phyloP scores from a whole-genome alignment of 2,888 invertebrate species.

The Rhamphomyia laevipes region DNA sequence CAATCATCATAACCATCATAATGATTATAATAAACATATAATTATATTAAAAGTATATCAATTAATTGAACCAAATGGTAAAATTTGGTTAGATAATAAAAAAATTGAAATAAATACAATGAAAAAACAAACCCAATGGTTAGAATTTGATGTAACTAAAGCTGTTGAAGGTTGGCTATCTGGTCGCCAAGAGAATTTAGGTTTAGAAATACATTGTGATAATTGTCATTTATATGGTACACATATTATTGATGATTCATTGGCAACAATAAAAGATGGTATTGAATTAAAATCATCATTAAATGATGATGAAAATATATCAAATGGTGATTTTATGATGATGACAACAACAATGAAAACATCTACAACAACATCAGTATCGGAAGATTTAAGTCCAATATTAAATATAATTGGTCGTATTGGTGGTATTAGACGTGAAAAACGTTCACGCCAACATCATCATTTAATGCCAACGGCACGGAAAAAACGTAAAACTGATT shows the following conservation, averaged over 20 bases:
- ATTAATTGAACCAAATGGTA: conserved; percentile 22
- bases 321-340: background rate
- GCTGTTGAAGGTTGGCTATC: conserved; percentile 40
- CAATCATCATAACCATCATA: background rate
- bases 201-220: conserved; percentile 43
- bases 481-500: conserved; percentile 41
- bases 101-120: conserved; percentile 30
- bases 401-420: conserved; percentile 31
- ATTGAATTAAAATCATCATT: conserved; percentile 8
- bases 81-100: conserved; percentile 31
- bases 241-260: conserved; percentile 29
- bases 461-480: conserved; percentile 13
- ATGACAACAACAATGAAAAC: background rate
- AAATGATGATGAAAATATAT: background rate
- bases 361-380: conserved; percentile 11
- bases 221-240: conserved; percentile 37
- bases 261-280: background rate
- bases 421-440: conserved; percentile 20
- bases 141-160: conserved; percentile 47
- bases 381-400: conserved; percentile 25
- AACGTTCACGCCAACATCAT: conserved; percentile 19
- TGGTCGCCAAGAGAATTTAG: conserved; percentile 38
- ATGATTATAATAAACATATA: conserved; percentile 14
- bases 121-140: conserved; percentile 41
- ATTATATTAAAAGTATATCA: conserved; percentile 30